Evolutionary conservation across 1,140 invertebrate species (phyloP), one percentile per base, ranked within the genome.

Genomic region (Amyelois transitella): DNA sequence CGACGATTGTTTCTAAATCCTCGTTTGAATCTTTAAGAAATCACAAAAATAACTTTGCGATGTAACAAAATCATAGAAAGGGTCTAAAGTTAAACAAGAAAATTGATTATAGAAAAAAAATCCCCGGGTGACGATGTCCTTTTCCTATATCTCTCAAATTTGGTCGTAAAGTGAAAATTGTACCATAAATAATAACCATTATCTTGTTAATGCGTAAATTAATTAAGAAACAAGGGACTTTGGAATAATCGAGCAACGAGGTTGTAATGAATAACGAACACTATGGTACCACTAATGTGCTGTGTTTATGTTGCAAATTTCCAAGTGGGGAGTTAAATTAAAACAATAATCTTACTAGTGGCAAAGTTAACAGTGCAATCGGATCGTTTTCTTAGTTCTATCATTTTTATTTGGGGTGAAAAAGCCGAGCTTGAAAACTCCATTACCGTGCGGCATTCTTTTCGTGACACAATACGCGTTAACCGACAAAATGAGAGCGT

Each of bases 391-490:
- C 80, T 64, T 75, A 77, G 69, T 80, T 81, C 75, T 72, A 82
- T 77, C 80, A 80, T 80, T 71, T 66, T 61, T 69, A 77, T 77
- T 81, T 74, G 72, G 66, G 74, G 72, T 69, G 70, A 78, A 82
- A 85, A 82, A 81, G 75, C 74, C 71, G 72, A 72, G 74, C 65
- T 82, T 77, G 77, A 80, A 81, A 83, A 83, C 76, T 81, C 77
- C 73, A 83, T 84, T 83, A 83, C 69, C 58, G 64, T 74, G 69
- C 72, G 76, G 72, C 73, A 75, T 86, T 83, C 77, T 71, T 82
- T 83, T 76, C 61, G 74, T 77, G 72, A 76, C 77, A 85, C 76
- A 85, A 85, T 87, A 76, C 79, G 75, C 76, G 75, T 80, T 81
- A 83, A 75, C 72, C 77, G 72, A 77, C 73, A 78, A 83, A 84